phyloP scores from a whole-genome alignment of 2,113 vertebrate species.

The Dendrocopos noguchii region DNA sequence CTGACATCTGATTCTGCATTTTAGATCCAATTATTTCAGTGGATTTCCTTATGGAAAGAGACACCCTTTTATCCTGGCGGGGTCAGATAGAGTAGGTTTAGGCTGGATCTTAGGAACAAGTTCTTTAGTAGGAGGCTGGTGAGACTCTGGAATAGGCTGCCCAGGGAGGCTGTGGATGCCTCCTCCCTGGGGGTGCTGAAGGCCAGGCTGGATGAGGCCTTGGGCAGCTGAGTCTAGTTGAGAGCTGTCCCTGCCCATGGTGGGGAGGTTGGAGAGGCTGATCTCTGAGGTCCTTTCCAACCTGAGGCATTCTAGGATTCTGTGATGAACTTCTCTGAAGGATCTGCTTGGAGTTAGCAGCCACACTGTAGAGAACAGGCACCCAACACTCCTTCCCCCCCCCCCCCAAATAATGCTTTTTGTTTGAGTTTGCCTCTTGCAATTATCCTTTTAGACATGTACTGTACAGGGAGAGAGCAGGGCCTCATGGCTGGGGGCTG shows the following conservation, averaged over 20 bases:
- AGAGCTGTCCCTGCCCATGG: no score
- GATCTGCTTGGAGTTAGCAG: neutral
- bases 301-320: no score
- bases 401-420: neutral
- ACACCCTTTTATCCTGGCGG: neutral
- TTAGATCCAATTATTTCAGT: neutral
- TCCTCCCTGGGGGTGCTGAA: no score
- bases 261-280: no score
- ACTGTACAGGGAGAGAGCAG: neutral
- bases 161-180: no score
- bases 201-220: no score
- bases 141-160: no score
- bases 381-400: neutral
- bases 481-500: neutral
- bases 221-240: no score
- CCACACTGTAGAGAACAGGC: neutral
- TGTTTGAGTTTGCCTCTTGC: neutral
- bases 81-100: neutral
- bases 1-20: neutral
- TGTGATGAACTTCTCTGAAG: neutral
- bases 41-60: neutral
- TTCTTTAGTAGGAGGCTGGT: no score
- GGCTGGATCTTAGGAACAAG: no score
- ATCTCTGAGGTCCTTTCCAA: no score
- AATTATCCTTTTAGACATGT: neutral